phyloP scores from a whole-genome alignment of 2,113 vertebrate genomes.

The Campylomormyrus numenius region DNA sequence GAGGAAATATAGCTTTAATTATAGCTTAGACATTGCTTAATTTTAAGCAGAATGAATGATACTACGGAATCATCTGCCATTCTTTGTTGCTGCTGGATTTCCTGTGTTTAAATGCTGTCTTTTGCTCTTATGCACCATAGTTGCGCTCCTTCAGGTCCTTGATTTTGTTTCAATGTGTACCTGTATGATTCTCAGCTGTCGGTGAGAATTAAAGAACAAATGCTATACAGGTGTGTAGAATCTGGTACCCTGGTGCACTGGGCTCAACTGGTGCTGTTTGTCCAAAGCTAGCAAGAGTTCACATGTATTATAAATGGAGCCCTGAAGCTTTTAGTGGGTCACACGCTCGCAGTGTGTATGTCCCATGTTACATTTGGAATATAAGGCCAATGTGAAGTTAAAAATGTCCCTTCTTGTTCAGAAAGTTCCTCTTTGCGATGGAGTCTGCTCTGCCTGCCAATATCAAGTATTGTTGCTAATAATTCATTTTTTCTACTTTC shows the following conservation, averaged over 20 bases:
- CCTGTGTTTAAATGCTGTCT: neutral
- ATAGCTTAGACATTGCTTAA: neutral
- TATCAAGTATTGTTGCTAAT: neutral
- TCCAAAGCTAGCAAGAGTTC: neutral
- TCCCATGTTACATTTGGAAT: neutral
- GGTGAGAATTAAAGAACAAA: neutral
- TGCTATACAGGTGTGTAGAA: neutral
- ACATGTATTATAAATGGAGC: neutral
- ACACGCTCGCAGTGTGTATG: neutral
- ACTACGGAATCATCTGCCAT: neutral
- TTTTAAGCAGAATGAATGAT: neutral
- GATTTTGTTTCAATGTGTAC: neutral
- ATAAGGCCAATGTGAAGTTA: neutral
- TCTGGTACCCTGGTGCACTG: neutral
- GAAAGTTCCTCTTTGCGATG: neutral
- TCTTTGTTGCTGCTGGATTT: neutral
- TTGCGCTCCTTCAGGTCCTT: neutral
- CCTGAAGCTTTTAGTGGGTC: neutral
- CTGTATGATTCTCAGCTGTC: neutral
- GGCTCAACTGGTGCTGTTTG: neutral
- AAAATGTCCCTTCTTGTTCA: neutral
- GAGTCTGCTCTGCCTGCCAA: neutral
- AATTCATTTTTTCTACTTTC: neutral
- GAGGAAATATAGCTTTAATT: slow-evolving; percentile 11
- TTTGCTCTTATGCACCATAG: neutral